Evolutionary conservation across 2,113 vertebrate species (phyloP), one percentile per base, ranked within the genome.

Genomic region (Solea senegalensis): DNA sequence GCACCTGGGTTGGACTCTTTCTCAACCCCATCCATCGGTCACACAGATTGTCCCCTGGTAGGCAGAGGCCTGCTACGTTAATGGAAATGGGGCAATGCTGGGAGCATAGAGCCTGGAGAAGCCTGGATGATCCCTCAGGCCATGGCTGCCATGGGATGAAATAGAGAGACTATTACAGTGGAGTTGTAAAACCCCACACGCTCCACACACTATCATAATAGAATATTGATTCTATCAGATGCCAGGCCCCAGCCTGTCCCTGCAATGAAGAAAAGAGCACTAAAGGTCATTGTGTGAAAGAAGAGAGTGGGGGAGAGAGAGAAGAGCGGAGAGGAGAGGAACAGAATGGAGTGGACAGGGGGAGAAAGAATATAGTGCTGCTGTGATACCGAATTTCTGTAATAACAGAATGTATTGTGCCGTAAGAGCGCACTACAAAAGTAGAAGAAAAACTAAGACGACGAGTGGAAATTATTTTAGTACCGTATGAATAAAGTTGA

Each of bases 191-290:
- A 90, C 90, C 92, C 92, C 92, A 91, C 90, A 91, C 91, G 91
- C 91, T 94, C 91, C 88, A 91, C 91, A 86, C 92, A 93, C 91
- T 93, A 94, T 94, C 93, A 34, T 97, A 97, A 97, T 97, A 95
- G 92, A 95, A 95, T 98, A 98, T 97, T 97, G 96, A 98, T 98
- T 96, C 94, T 93, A 93, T 91, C 91, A 93, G 94, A 94, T 94
- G 90, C 92, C 90, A 91, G 90, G 93, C 89, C 91, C 84, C 86
- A 84, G 92, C 92, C 94, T 92, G 92, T 94, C 94, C 95, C 88
- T 39, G 65, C 85, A 81, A 92, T 92, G 91, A 87, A 94, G 94
- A 84, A 94, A 92, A 89, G 91, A 95, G 92, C 92, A 95, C 90
- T 91, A 93, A 96, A 96, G 94, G 96, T 96, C 94, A 95, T 90